These are phyloP conservation scores for Pterostichus madidus DNA, from an alignment of 2,888 invertebrate species.

Conservation along the genomic window DNA sequence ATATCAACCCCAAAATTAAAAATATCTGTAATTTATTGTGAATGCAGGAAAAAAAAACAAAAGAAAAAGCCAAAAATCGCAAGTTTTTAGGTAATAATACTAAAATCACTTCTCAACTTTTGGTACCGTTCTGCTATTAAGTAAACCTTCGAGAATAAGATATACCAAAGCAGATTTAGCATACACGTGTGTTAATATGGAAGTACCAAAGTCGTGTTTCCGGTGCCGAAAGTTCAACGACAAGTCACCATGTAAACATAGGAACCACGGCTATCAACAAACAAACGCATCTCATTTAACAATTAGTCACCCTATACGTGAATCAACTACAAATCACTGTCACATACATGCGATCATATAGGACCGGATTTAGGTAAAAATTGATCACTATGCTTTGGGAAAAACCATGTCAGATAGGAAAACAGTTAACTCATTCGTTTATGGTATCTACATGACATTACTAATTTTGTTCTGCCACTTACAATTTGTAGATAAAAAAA, in stretches of 20 bases:
- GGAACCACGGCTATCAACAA: slow-evolving; percentile 43
- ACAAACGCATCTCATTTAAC: slow-evolving; percentile 42
- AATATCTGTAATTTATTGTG: too few relatives aligned
- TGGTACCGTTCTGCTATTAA: too few relatives aligned
- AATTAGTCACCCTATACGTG: slow-evolving; percentile 34
- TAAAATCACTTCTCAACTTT: too few relatives aligned
- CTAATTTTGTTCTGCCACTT: too few relatives aligned
- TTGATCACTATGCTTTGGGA: neutral
- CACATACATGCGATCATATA: neutral
- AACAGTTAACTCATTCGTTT: too few relatives aligned
- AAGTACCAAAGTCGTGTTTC: slow-evolving; percentile 10
- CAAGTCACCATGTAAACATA: slow-evolving; percentile 35
- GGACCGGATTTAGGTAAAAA: neutral
- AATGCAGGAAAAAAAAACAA: too few relatives aligned
- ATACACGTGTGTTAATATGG: slow-evolving; percentile 9
- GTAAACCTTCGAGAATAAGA: neutral
- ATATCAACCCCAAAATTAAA: too few relatives aligned
- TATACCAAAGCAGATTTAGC: neutral
- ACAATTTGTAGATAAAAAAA: too few relatives aligned
- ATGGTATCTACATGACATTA: too few relatives aligned
- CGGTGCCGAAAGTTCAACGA: slow-evolving; percentile 43
- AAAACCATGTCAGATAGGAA: too few relatives aligned
- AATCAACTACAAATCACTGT: slow-evolving; percentile 1
- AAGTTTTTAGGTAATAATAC: too few relatives aligned
- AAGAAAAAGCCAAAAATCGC: too few relatives aligned